phyloP scores from a whole-genome alignment of 2,797 vertebrate species.

The Falco rusticolus region DNA sequence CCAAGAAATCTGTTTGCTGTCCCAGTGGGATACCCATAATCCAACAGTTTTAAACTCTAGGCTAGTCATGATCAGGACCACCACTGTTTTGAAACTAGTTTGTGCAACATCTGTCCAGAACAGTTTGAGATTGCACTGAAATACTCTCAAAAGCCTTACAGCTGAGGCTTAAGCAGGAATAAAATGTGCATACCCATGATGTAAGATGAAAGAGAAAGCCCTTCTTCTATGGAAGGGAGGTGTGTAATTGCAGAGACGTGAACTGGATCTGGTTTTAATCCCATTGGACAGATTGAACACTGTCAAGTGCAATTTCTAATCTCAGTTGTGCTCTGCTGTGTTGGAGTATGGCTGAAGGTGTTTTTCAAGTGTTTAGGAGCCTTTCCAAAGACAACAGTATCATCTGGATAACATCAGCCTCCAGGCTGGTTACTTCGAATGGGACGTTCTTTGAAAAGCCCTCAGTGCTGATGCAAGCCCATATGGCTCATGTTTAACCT shows the following conservation, averaged over 20 bases:
- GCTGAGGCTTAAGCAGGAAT: conserved; percentile 15
- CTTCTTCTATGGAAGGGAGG: conserved; percentile 31
- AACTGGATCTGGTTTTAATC: conserved; percentile 62
- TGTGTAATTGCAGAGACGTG: conserved; percentile 52
- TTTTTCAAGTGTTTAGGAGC: conserved; percentile 67
- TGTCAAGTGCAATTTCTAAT: conserved; percentile 56
- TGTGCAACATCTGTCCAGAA: conserved; percentile 41
- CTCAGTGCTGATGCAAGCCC: conserved; percentile 62
- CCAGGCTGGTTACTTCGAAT: conserved; percentile 52
- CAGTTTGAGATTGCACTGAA: background rate
- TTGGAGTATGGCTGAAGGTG: conserved; percentile 57
- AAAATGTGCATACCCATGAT: background rate
- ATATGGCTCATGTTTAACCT: conserved; percentile 58
- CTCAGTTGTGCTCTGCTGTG: background rate
- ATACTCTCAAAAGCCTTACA: conserved; percentile 10
- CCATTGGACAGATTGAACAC: conserved; percentile 26
- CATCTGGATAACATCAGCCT: conserved; percentile 69
- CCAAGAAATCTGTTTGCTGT: background rate
- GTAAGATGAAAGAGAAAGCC: conserved; percentile 53
- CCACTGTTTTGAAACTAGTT: conserved; percentile 29
- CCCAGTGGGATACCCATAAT: conserved; percentile 1
- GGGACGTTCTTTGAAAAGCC: conserved; percentile 58
- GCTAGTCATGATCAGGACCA: conserved; percentile 6
- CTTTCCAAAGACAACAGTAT: conserved; percentile 67
- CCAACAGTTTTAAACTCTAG: conserved; percentile 4